Percentiles rank a stretch among this genome's conserved stretches.
Evolutionary conservation across 2,888 invertebrate genomes (phyloP).

Genomic region (Microctonus aethiopoides): DNA sequence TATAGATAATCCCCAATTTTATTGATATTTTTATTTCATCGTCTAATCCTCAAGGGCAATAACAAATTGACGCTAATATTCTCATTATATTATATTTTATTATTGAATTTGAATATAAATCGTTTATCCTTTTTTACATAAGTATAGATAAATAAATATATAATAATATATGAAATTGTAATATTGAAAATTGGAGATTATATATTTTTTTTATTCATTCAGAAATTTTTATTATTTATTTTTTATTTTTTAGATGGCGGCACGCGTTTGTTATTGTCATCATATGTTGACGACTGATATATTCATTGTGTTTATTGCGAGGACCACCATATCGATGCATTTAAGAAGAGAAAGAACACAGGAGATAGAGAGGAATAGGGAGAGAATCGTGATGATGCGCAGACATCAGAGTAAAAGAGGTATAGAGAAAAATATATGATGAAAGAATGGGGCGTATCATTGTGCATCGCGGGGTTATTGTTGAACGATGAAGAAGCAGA

Average conservation of each 20-base stretch:
- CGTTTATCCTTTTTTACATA: not conserved
- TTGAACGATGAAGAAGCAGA: constrained; percentile 53
- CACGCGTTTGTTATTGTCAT: constrained; percentile 47
- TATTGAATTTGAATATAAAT: not conserved
- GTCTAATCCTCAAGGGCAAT: constrained; percentile 3
- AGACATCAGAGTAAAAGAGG: not conserved
- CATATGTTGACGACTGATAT: constrained; percentile 29
- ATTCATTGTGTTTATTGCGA: not conserved
- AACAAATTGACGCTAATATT: constrained; percentile 18
- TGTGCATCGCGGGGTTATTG: constrained; percentile 53
- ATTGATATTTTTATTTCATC: constrained; percentile 15
- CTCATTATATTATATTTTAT: constrained; percentile 14
- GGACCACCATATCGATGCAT: constrained; percentile 27
- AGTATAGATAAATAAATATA: not conserved
- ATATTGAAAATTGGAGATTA: not conserved
- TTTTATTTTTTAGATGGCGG: constrained; percentile 36
- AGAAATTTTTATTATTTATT: not conserved
- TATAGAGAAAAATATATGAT: not conserved
- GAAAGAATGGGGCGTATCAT: constrained; percentile 49
- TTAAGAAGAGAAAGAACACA: constrained; percentile 5
- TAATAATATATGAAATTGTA: not conserved
- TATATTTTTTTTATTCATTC: not conserved
- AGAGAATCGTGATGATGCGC: constrained; percentile 24
- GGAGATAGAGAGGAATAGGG: constrained; percentile 14
- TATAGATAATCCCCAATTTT: constrained; percentile 24